Base-by-base conservation (phyloP, 1,140 invertebrate species). In the Vanessa tameamea region DNA sequence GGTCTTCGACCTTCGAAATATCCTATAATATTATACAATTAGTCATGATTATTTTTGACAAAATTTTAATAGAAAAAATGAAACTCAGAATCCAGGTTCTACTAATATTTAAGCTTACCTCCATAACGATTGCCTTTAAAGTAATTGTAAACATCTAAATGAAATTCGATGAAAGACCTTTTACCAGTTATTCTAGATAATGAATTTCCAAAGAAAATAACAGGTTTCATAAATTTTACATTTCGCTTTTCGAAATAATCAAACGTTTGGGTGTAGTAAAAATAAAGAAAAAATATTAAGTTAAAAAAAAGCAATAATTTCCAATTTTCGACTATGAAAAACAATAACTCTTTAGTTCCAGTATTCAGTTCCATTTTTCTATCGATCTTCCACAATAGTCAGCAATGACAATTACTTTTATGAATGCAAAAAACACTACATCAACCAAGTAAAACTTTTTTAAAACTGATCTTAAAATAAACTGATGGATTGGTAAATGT, bases 1-100 rank as follows among this genome's bases (percentile, higher is more conserved):
- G 92, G 92, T 68, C 86, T 85, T 59, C 90, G 78, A 31, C 93
- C 92, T 75, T 94, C 93, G 81, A 93, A 94, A 73, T 87, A 86
- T 11, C 94, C 94, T 82, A 82, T n/a, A 63, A 86, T 43, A 9
- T 43, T 9, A 43, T 1, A 43, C 1, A 43, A 43, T 43, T 43
- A 43, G 0, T 9, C 2, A 43, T 43, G 9, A 43, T 43, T 43
- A 31, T 43, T 9, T 8, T 43, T 9, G 6, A 9, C 37, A 43
- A 43, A 43, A 43, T 11, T 1, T 43, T 37, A 37, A 43, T 9
- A 43, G 6, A 31, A 31, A 43, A 43, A 43, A 8, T 43, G 7
- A n/a, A n/a, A 8, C 9, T 43, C 37, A 6, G 7, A 9, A 43
- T 1, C 37, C 8, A 43, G 37, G 9, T 43, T 43, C 9, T 9